Conservation (phyloP, 1,140 invertebrate species). For the Lucilia cuprina region DNA sequence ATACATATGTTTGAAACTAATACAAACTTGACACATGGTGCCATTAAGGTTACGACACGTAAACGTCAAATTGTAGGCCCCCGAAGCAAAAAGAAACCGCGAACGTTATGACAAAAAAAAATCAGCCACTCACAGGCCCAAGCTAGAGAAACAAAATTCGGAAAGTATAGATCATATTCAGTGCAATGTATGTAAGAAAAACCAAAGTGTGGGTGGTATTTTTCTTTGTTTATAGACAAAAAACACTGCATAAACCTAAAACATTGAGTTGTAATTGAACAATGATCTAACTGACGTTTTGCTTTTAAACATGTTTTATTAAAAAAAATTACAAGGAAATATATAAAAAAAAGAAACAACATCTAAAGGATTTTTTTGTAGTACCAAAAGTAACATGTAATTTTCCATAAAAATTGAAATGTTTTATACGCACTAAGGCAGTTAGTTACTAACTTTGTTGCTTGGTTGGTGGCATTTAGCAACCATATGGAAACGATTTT, state of each 20-base stretch:
- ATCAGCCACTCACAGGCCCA: background rate
- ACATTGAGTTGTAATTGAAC: conserved; percentile 35
- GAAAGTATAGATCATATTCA: conserved; percentile 14
- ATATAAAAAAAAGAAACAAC: background rate
- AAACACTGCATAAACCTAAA: background rate
- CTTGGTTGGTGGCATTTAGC: background rate
- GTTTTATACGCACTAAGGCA: background rate
- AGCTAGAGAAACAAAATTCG: background rate
- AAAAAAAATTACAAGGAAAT: too few relatives aligned
- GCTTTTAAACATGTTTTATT: conserved; percentile 13
- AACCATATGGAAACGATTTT: background rate
- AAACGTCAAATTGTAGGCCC: conserved; percentile 24
- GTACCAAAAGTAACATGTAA: background rate
- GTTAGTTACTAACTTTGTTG: background rate
- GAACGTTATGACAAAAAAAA: background rate
- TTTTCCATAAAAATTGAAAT: background rate
- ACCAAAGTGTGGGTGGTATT: conserved; percentile 14
- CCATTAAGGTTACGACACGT: conserved; percentile 21
- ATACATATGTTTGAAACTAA: background rate
- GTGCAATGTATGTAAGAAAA: background rate
- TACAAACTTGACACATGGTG: conserved; percentile 24
- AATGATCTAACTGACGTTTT: conserved; percentile 31
- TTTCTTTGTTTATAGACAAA: background rate
- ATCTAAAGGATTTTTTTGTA: background rate
- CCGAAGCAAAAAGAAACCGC: background rate